Conservation (phyloP, 2,888 invertebrate genomes). For the Brachypterus glaber region DNA sequence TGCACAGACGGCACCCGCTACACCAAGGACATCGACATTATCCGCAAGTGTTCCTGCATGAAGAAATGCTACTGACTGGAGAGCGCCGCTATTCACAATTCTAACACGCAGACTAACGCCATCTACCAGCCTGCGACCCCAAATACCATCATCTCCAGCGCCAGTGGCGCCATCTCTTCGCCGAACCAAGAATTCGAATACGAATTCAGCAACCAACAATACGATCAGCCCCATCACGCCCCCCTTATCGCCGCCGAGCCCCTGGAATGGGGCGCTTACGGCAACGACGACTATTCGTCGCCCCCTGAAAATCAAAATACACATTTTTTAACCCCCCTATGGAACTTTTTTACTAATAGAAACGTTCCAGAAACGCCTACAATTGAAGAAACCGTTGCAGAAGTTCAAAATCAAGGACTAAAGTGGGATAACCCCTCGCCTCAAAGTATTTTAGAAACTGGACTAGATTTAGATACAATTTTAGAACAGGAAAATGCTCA, state of each 20-base stretch:
- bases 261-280: constrained; percentile 17
- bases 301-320: too few species aligned
- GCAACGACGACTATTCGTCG: constrained; percentile 21
- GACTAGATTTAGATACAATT: too few species aligned
- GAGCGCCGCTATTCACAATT: constrained; percentile 50
- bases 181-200: constrained; percentile 22
- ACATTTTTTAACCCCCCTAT: too few species aligned
- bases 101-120: constrained; percentile 30
- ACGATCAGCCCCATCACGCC: constrained; percentile 26
- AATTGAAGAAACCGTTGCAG: too few species aligned
- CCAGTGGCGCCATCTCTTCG: constrained; percentile 11
- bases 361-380: too few species aligned
- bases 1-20: constrained; percentile 89
- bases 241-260: constrained; percentile 33
- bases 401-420: too few species aligned
- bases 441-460: too few species aligned
- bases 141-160: constrained; percentile 13
- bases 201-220: constrained; percentile 13
- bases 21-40: constrained; percentile 92
- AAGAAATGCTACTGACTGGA: constrained; percentile 77
- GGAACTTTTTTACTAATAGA: too few species aligned
- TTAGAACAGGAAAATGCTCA: too few species aligned
- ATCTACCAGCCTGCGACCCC: constrained; percentile 13
- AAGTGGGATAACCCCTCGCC: too few species aligned
- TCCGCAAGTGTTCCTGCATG: constrained; percentile 92